Evolutionary conservation across 1,140 invertebrate genomes (phyloP).

Genomic region (Trachymyrmex cornetzi): DNA sequence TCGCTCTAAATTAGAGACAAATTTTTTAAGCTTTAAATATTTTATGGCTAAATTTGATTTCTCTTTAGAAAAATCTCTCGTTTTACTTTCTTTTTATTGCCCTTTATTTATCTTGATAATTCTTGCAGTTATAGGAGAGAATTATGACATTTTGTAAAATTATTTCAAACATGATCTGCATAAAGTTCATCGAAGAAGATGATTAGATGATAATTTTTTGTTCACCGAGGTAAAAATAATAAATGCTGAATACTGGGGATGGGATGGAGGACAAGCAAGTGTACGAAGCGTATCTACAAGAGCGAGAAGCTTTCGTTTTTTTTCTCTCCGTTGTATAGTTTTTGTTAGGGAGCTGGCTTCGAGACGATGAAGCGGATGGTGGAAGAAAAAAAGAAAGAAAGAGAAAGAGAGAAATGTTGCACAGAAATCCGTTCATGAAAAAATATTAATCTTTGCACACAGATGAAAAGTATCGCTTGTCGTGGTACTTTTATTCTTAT

Average conservation of each 20-base stretch:
- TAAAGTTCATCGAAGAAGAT: background rate
- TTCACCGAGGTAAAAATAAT: slow-evolving; percentile 24
- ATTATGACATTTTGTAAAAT: slow-evolving; percentile 63
- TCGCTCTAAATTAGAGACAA: background rate
- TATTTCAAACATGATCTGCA: background rate
- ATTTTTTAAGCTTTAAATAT: background rate
- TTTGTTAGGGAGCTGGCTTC: slow-evolving; percentile 27
- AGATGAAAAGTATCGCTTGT: slow-evolving; percentile 39
- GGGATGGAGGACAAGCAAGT: background rate
- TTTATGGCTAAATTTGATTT: background rate
- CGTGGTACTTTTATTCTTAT: slow-evolving; percentile 38
- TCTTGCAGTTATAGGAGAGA: slow-evolving; percentile 77
- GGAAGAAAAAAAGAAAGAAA: too few species aligned
- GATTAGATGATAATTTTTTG: slow-evolving; percentile 72
- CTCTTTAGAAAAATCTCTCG: background rate
- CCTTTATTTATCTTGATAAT: background rate
- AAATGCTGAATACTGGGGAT: background rate
- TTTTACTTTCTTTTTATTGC: background rate
- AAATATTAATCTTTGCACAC: slow-evolving; percentile 51
- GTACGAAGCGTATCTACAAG: background rate
- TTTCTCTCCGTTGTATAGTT: background rate
- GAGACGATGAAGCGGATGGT: background rate
- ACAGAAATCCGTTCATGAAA: slow-evolving; percentile 21
- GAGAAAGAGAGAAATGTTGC: background rate
- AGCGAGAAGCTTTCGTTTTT: background rate